Conservation (phyloP, 2,797 vertebrate species). For the Chloroceryle amazona region DNA sequence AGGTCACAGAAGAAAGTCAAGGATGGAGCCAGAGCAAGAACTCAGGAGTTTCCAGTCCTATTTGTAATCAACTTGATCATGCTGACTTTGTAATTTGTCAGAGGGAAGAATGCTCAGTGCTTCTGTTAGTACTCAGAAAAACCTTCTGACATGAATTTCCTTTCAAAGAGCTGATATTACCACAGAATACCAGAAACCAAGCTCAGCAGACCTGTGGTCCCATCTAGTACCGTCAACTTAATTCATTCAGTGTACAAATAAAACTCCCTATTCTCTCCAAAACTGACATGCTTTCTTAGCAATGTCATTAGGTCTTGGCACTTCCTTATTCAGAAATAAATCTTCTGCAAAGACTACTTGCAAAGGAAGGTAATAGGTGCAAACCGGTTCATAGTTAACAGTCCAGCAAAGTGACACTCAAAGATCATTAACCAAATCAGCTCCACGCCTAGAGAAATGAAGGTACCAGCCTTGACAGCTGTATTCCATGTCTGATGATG, state of each 20-base stretch:
- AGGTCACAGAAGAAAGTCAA: slow-evolving; percentile 47
- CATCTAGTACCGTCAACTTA: neutral
- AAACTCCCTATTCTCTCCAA: neutral
- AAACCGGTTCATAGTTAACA: neutral
- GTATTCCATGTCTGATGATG: slow-evolving; percentile 74
- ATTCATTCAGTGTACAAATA: neutral
- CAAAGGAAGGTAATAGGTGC: neutral
- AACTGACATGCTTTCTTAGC: neutral
- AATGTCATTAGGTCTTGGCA: neutral
- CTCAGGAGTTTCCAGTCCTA: slow-evolving; percentile 12
- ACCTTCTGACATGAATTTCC: neutral
- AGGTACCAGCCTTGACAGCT: slow-evolving; percentile 64
- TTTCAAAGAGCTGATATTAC: neutral
- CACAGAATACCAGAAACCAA: neutral
- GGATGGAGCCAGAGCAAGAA: neutral
- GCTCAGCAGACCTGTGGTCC: neutral
- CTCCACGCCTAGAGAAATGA: slow-evolving; percentile 38
- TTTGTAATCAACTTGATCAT: slow-evolving; percentile 31
- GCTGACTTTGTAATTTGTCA: neutral
- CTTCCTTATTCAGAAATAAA: neutral
- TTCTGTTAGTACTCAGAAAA: slow-evolving; percentile 1
- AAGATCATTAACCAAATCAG: neutral
- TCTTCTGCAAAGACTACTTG: neutral
- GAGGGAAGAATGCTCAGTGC: neutral
- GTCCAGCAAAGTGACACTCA: neutral